A percentile compares a stretch with the other conserved stretches of the same genome.
phyloP scores from a whole-genome alignment of 2,113 vertebrate genomes.

The Dolichallabes microphthalmus region DNA sequence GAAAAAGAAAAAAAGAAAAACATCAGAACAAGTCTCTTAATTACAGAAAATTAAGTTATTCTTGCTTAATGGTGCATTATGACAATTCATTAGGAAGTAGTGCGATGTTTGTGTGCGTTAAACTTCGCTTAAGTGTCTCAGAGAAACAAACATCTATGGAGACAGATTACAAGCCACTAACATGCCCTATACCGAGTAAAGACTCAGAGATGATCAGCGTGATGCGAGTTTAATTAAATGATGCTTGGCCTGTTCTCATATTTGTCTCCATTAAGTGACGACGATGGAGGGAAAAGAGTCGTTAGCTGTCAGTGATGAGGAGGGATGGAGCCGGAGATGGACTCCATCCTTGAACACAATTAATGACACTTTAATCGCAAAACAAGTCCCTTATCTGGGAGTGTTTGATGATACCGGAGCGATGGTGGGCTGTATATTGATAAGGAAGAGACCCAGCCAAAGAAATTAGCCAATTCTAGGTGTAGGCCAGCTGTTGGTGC shows the following conservation, averaged over 20 bases:
- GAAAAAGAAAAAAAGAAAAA: neutral
- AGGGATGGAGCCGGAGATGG: constrained; percentile 7
- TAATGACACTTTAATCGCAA: constrained; percentile 37
- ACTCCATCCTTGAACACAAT: constrained; percentile 28
- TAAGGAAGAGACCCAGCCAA: constrained; percentile 56
- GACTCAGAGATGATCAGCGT: neutral
- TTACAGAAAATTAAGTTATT: constrained; percentile 21
- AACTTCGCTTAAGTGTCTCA: constrained; percentile 11
- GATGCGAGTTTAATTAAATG: constrained; percentile 35
- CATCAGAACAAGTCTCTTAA: constrained; percentile 1
- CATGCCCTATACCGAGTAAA: neutral
- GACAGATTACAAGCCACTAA: neutral
- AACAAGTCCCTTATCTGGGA: neutral
- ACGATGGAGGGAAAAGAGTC: constrained; percentile 39
- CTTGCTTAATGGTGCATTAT: constrained; percentile 24
- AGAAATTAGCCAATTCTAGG: constrained; percentile 73
- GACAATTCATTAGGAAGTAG: constrained; percentile 20
- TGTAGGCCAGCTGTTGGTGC: constrained; percentile 84
- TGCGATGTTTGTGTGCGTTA: neutral
- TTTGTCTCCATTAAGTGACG: constrained; percentile 35
- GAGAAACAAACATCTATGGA: neutral
- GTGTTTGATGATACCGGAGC: constrained; percentile 7
- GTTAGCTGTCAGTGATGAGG: constrained; percentile 42
- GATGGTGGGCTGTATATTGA: constrained; percentile 49
- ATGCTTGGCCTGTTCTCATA: constrained; percentile 19